Evolutionary conservation across 2,888 invertebrate species (phyloP).

Genomic region (Peribatodes rhomboidaria): DNA sequence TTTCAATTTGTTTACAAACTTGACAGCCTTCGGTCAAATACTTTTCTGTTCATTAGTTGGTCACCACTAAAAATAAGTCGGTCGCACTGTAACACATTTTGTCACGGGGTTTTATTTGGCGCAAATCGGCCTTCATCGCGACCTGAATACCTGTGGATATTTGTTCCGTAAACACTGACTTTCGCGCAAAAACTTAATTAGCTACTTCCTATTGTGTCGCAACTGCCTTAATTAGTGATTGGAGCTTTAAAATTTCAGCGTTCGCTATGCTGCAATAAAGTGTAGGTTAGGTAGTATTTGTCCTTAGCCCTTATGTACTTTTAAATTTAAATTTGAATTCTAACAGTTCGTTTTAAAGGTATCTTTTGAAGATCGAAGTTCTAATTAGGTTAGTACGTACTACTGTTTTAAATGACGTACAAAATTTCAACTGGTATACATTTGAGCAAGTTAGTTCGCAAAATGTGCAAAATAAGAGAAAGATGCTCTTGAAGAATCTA

Average conservation of each 20-base stretch:
- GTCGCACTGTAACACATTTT: slow-evolving; percentile 49
- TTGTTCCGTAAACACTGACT: slow-evolving; percentile 65
- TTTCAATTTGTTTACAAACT: too few relatives aligned
- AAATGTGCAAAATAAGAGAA: slow-evolving; percentile 3
- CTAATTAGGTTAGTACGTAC: background rate
- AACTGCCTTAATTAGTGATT: slow-evolving; percentile 28
- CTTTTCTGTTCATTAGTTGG: background rate
- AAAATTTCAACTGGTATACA: background rate
- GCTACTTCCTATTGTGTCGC: slow-evolving; percentile 31
- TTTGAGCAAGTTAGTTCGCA: background rate
- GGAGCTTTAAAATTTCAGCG: background rate
- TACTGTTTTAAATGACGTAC: background rate
- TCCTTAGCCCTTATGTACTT: background rate
- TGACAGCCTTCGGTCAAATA: background rate
- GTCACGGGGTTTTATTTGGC: slow-evolving; percentile 64
- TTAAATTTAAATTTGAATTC: too few relatives aligned
- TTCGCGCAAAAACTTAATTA: slow-evolving; percentile 44
- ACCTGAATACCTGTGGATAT: slow-evolving; percentile 67
- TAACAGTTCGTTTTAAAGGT: too few relatives aligned
- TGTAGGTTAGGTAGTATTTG: too few relatives aligned
- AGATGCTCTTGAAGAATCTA: slow-evolving; percentile 2
- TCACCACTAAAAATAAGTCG: background rate
- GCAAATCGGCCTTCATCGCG: slow-evolving; percentile 59
- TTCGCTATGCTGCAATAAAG: background rate
- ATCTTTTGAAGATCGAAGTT: background rate